Evolutionary conservation across 1,140 invertebrate species (phyloP).

Genomic region (Neodiprion virginianus): DNA sequence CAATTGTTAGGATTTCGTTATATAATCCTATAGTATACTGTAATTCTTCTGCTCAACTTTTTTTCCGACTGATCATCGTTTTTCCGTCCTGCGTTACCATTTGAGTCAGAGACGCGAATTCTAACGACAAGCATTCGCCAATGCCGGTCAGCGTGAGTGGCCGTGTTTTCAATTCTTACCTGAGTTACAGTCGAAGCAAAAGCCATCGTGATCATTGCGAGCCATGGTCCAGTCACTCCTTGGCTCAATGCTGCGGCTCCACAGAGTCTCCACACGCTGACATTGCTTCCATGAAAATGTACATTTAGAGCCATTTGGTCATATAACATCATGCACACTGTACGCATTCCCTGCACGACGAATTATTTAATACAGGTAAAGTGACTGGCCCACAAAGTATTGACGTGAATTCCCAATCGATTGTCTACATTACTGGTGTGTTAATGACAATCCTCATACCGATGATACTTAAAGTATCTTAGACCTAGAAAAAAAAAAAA

Average conservation of each 20-base stretch:
- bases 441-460: no score
- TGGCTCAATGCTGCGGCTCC: slow-evolving; percentile 53
- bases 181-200: slow-evolving; percentile 49
- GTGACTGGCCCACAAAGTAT: not conserved
- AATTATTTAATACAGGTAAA: not conserved
- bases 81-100: no score
- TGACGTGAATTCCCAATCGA: no score
- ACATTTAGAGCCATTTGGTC: slow-evolving; percentile 7
- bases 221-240: slow-evolving; percentile 58
- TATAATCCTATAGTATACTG: no score
- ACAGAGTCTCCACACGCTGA: slow-evolving; percentile 53
- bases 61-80: no score
- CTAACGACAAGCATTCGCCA: no score
- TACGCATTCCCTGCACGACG: not conserved
- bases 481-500: slow-evolving; percentile 38
- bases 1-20: no score
- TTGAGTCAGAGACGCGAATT: no score
- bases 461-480: no score
- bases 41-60: no score
- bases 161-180: slow-evolving; percentile 30
- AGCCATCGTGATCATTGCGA: slow-evolving; percentile 54
- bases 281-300: slow-evolving; percentile 43
- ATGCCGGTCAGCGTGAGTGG: no score
- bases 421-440: no score
- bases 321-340: slow-evolving; percentile 10